Conservation (phyloP, 2,113 vertebrate species). For the Saccopteryx leptura region DNA sequence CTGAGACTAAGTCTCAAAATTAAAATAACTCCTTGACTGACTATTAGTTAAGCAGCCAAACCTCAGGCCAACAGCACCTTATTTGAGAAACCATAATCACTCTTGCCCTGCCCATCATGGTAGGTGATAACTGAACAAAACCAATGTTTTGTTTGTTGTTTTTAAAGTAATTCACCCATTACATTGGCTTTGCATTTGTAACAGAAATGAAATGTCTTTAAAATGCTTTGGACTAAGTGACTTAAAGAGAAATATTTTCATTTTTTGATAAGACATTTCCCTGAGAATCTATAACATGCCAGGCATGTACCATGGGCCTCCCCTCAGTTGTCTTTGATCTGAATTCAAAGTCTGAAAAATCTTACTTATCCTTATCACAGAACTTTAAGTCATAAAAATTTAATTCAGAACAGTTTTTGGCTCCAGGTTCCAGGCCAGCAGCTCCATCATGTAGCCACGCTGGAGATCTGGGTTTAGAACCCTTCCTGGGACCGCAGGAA, state of each 20-base stretch:
- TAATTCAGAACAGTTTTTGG: background rate
- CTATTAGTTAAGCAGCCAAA: background rate
- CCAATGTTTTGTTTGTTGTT: background rate
- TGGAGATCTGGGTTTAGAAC: background rate
- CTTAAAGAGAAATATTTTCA: background rate
- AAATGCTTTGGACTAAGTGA: background rate
- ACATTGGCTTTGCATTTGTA: background rate
- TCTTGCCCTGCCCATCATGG: background rate
- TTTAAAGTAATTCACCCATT: background rate
- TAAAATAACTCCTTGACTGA: background rate
- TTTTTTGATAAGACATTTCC: background rate
- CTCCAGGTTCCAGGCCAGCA: background rate
- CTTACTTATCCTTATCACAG: background rate
- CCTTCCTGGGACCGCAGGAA: background rate
- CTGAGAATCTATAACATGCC: background rate
- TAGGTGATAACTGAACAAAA: background rate
- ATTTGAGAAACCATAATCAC: background rate
- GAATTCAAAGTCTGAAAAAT: background rate
- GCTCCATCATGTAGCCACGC: background rate
- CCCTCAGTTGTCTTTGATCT: background rate
- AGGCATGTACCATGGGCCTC: background rate
- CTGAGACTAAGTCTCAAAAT: background rate
- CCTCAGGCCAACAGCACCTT: background rate
- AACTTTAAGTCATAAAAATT: background rate
- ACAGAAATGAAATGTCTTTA: conserved; percentile 24